A percentile compares a stretch with the other conserved stretches of the same genome.
Conservation (phyloP, 2,888 invertebrate genomes). For the Autographa gamma region DNA sequence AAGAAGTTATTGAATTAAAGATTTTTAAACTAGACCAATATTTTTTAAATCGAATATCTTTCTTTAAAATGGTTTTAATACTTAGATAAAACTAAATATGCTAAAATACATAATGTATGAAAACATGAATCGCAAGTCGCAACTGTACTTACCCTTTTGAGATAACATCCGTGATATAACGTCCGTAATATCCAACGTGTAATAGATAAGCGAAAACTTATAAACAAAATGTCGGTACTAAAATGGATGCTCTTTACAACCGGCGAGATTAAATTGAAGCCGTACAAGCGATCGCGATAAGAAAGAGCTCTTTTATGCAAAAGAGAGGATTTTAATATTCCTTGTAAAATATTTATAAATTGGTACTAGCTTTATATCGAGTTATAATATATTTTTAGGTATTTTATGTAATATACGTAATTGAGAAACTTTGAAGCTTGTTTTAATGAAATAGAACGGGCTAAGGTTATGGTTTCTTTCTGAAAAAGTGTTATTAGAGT, state of each 20-base stretch:
- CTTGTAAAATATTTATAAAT: conserved; percentile 8
- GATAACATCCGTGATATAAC: neutral
- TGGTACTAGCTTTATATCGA: neutral
- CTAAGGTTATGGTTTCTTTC: no score
- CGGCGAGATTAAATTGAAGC: conserved; percentile 47
- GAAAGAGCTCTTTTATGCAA: conserved; percentile 28
- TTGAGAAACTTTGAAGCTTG: no score
- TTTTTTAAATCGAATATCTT: no score
- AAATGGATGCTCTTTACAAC: conserved; percentile 22
- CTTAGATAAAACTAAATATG: no score
- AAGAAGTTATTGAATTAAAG: no score
- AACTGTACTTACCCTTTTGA: neutral
- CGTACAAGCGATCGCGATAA: conserved; percentile 26
- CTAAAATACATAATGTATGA: neutral
- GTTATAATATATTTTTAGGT: neutral
- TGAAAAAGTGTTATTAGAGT: no score
- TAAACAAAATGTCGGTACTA: conserved; percentile 20
- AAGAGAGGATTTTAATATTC: conserved; percentile 21
- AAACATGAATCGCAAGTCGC: neutral
- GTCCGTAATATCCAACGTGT: conserved; percentile 21
- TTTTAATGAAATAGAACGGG: no score
- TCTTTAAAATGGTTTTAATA: no score
- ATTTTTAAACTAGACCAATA: no score
- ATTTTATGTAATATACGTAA: neutral
- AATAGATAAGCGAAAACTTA: conserved; percentile 34